Evolutionary conservation across 2,888 invertebrate species (phyloP), one percentile per base, ranked within the genome.

Genomic region (Heliconius ethilla): DNA sequence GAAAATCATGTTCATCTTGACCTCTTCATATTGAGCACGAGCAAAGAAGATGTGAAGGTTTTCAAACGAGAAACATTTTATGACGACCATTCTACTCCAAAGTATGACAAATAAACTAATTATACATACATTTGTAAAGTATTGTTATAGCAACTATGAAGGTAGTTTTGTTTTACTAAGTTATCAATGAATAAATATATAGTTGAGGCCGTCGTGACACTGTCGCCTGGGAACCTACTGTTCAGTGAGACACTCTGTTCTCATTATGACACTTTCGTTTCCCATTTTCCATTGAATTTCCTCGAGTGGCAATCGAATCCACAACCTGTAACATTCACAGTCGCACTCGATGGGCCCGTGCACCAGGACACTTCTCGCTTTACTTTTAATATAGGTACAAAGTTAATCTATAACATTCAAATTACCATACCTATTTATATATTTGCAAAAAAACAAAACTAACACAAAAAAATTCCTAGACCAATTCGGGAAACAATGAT

Each of bases 401-500:
- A 45, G 18, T 45, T 6, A 45, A 5, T 18, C 51, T 18, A 0
- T 2, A 51, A 51, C 51, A 18, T 51, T 51, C 3, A 51, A 51
- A 45, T 6, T 51, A 22, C 18, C 0, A 51, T 22, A 22, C 0
- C 45, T 51, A 51, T 51, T 3, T n/a, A 3, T 59, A 66, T 66
- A 66, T 66, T 67, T n/a, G 40, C 25, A 40, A 67, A 67, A n/a
- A 67, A n/a, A 67, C 67, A 67, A n/a, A 67, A 67, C n/a, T 40
- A 40, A 5, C 1, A 10, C n/a, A n/a, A 15, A 67, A n/a, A 37
- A 37, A 0, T n/a, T 67, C 37, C 51, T 65, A 5, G 70, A 75
- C 74, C 69, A 75, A 75, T 75, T 75, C 29, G 25, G 74, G 78
- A 74, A 62, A 78, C 78, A 78, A 78, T 70, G 74, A 74, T n/a